These are phyloP conservation scores for Baccha elongata DNA, from an alignment of 2,888 invertebrate species.

Conservation along the genomic window DNA sequence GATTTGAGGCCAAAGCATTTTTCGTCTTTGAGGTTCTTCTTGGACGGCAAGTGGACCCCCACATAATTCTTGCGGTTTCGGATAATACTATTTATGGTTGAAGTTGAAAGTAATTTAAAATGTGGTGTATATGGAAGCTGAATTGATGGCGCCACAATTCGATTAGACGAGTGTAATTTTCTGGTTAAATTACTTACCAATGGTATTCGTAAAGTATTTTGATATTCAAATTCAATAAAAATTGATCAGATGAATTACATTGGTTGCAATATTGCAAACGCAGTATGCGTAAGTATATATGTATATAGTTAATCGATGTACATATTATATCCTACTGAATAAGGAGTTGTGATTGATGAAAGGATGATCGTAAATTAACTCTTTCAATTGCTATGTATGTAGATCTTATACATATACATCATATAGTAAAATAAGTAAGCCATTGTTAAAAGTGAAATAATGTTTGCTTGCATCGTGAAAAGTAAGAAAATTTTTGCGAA, in stretches of 20 bases:
- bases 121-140: conserved; percentile 24
- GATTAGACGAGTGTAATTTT: conserved; percentile 63
- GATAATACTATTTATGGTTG: conserved; percentile 59
- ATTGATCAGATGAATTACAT: conserved; percentile 6
- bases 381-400: too few relatives aligned
- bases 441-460: too few relatives aligned
- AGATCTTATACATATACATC: too few relatives aligned
- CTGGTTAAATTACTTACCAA: conserved; percentile 66
- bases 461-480: too few relatives aligned
- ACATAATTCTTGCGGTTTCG: conserved; percentile 59
- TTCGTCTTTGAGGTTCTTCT: conserved; percentile 18
- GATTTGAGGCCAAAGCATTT: conserved; percentile 48
- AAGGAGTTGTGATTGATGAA: too few relatives aligned
- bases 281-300: too few relatives aligned
- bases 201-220: conserved; percentile 8
- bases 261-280: too few relatives aligned
- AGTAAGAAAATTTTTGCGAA: too few relatives aligned
- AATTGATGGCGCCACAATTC: conserved; percentile 72
- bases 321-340: too few relatives aligned
- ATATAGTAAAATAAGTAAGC: too few relatives aligned
- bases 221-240: conserved; percentile 10
- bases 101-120: conserved; percentile 54
- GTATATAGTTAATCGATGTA: too few relatives aligned
- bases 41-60: not conserved
- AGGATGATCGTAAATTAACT: too few relatives aligned